Evolutionary conservation across 2,113 vertebrate species (phyloP).

Genomic region (Daboia siamensis): DNA sequence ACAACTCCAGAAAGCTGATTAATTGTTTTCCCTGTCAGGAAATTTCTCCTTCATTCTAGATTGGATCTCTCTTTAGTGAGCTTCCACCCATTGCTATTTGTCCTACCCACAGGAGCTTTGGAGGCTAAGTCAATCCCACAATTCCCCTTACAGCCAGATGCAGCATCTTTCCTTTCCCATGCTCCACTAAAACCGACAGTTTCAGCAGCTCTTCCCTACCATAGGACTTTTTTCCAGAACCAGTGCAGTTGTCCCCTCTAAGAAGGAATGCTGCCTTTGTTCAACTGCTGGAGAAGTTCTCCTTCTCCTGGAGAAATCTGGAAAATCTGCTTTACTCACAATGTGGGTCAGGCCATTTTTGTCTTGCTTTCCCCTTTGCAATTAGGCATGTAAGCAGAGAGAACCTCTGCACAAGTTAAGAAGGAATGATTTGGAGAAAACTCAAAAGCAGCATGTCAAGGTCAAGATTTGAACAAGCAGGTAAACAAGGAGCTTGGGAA

Average conservation of each 20-base stretch:
- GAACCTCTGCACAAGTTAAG: background rate
- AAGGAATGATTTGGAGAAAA: background rate
- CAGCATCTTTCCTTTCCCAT: background rate
- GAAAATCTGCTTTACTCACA: background rate
- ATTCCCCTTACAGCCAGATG: background rate
- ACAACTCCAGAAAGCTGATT: background rate
- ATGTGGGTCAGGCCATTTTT: background rate
- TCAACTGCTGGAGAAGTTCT: background rate
- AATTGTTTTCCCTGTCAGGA: background rate
- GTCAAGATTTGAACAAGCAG: background rate
- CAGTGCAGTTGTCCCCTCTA: background rate
- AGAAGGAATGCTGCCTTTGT: background rate
- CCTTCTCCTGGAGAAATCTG: background rate
- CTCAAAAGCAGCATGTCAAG: background rate
- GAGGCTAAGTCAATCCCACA: background rate
- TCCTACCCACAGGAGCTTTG: background rate
- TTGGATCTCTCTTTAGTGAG: background rate
- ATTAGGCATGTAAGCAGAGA: background rate
- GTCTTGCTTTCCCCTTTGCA: background rate
- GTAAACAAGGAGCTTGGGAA: background rate
- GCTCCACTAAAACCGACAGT: background rate
- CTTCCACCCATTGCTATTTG: background rate
- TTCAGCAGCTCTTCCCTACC: background rate
- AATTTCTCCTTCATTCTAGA: background rate
- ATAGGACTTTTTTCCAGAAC: background rate